phyloP scores from a whole-genome alignment of 1,140 invertebrate species.

The Neodiprion fabricii region DNA sequence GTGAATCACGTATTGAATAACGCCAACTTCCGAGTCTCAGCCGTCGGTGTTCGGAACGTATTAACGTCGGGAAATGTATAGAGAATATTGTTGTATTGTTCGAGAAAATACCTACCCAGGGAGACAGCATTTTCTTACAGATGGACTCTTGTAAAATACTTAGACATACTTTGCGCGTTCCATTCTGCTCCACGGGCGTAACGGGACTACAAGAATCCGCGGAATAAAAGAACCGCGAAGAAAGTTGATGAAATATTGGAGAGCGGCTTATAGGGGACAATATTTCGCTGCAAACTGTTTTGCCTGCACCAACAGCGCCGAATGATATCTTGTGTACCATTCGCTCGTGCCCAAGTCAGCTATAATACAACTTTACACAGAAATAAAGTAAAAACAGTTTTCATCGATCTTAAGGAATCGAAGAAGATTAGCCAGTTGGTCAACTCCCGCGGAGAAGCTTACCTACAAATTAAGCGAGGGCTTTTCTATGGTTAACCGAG shows the following conservation, averaged over 20 bases:
- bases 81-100: neutral
- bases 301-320: constrained; percentile 45
- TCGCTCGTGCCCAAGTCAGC: no score
- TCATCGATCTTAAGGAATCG: no score
- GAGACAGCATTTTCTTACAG: constrained; percentile 42
- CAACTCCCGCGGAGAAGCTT: no score
- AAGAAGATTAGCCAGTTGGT: no score
- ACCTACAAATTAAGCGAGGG: no score
- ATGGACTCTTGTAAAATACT: constrained; percentile 50
- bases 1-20: neutral
- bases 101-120: constrained; percentile 18
- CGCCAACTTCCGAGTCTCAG: no score
- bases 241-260: constrained; percentile 62
- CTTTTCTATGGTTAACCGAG: no score
- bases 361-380: no score
- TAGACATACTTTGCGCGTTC: constrained; percentile 47
- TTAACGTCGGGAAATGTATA: neutral
- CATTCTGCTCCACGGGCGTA: constrained; percentile 27
- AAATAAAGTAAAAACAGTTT: no score
- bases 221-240: constrained; percentile 51
- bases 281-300: constrained; percentile 58
- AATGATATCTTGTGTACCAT: no score
- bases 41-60: neutral
- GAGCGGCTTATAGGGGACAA: constrained; percentile 59
- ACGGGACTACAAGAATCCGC: neutral